These are phyloP conservation scores for Metridium senile DNA, from an alignment of 92 coral and sea anemone species.

Conservation along the genomic window DNA sequence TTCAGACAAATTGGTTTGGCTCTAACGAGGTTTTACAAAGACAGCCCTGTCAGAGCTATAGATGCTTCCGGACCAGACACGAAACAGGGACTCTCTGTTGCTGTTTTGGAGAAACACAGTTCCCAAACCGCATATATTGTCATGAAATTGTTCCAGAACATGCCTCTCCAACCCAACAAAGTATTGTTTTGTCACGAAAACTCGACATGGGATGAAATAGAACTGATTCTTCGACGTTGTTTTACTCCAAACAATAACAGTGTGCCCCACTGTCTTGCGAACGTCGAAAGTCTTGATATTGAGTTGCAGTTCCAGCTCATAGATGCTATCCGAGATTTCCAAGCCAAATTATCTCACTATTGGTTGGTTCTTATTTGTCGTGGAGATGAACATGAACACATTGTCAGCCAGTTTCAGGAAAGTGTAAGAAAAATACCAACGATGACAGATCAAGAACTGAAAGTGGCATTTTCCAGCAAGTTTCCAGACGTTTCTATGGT, in stretches of 20 bases:
- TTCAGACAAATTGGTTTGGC: slow-evolving; percentile 15
- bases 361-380: slow-evolving; percentile 69
- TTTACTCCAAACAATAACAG: slow-evolving; percentile 24
- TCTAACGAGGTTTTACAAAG: slow-evolving; percentile 24
- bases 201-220: slow-evolving; percentile 76
- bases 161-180: slow-evolving; percentile 45
- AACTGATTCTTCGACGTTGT: slow-evolving; percentile 56
- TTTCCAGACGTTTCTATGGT: slow-evolving; percentile 65
- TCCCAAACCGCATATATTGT: slow-evolving; percentile 59
- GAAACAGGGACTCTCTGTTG: slow-evolving; percentile 45
- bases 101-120: slow-evolving; percentile 55
- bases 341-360: slow-evolving; percentile 24
- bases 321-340: slow-evolving; percentile 50
- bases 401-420: slow-evolving; percentile 64
- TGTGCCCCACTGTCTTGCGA: slow-evolving; percentile 65
- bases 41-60: background rate
- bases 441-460: slow-evolving; percentile 60
- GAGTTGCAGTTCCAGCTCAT: slow-evolving; percentile 71
- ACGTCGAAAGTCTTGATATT: slow-evolving; percentile 63
- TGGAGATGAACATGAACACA: slow-evolving; percentile 74
- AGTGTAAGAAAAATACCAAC: slow-evolving; percentile 46
- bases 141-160: slow-evolving; percentile 46
- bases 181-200: slow-evolving; percentile 58
- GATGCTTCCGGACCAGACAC: background rate
- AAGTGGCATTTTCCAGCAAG: slow-evolving; percentile 14